phyloP scores from a whole-genome alignment of 2,113 vertebrate genomes.

The Charadrius vociferus region DNA sequence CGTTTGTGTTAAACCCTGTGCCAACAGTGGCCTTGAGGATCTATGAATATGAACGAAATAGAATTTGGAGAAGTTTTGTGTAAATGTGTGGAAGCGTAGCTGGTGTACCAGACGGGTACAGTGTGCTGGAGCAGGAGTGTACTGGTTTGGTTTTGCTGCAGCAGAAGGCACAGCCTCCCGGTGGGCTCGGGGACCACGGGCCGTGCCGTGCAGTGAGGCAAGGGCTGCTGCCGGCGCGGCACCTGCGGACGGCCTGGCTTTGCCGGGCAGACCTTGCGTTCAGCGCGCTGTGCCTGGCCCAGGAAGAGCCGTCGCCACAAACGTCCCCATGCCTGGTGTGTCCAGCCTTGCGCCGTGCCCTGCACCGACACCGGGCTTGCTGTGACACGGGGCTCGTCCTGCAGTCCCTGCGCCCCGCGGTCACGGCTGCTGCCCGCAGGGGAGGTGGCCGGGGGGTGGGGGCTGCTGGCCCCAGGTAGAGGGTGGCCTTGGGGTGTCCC shows the following conservation, averaged over 20 bases:
- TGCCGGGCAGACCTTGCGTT: neutral
- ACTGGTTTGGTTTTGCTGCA: neutral
- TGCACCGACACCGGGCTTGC: rapidly evolving
- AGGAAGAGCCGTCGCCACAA: neutral
- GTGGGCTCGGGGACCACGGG: neutral
- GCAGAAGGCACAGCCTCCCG: neutral
- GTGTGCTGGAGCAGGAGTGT: neutral
- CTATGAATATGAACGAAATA: neutral
- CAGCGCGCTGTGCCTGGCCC: neutral
- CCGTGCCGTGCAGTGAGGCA: rapidly evolving
- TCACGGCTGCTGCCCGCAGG: neutral
- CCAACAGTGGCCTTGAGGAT: too few species aligned
- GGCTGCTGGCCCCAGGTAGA: neutral
- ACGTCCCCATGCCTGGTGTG: rapidly evolving
- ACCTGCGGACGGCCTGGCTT: neutral
- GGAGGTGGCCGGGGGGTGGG: too few species aligned
- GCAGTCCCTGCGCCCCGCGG: neutral
- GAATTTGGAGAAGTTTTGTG: neutral
- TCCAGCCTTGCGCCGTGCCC: neutral
- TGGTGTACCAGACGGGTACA: neutral
- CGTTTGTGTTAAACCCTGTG: neutral
- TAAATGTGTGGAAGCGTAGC: neutral
- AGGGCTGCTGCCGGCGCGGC: neutral
- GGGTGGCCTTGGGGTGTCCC: neutral
- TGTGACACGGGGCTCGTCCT: neutral